Conservation (phyloP, 2,888 invertebrate genomes). For the Sinelater perroti region DNA sequence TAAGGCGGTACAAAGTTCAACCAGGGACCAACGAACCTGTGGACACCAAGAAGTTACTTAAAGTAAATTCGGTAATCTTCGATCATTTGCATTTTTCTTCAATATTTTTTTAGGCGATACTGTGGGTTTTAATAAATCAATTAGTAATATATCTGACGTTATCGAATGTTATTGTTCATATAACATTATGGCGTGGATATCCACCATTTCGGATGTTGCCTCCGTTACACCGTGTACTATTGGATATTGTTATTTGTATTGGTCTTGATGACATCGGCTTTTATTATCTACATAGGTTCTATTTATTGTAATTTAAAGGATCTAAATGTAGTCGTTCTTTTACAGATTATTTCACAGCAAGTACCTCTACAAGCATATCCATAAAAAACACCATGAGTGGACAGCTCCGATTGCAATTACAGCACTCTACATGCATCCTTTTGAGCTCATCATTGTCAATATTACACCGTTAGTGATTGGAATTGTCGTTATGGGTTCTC, state of each 20-base stretch:
- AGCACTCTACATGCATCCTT: slow-evolving; percentile 81
- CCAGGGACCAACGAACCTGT: slow-evolving; percentile 83
- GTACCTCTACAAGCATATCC: slow-evolving; percentile 79
- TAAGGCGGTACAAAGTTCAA: slow-evolving; percentile 83
- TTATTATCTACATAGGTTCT: slow-evolving; percentile 82
- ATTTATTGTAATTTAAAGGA: slow-evolving; percentile 4
- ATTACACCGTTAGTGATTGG: slow-evolving; percentile 79
- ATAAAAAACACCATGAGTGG: slow-evolving; percentile 90
- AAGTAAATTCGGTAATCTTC: slow-evolving; percentile 58
- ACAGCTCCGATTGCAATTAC: slow-evolving; percentile 86
- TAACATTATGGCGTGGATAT: slow-evolving; percentile 73
- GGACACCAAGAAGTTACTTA: slow-evolving; percentile 66
- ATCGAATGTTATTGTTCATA: slow-evolving; percentile 69
- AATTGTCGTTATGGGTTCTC: slow-evolving; percentile 76
- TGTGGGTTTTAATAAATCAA: slow-evolving; percentile 78
- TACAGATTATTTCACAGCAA: slow-evolving; percentile 76
- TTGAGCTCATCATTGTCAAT: slow-evolving; percentile 81
- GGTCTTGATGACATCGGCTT: slow-evolving; percentile 83
- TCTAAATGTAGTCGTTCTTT: slow-evolving; percentile 51
- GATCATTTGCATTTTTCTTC: neutral
- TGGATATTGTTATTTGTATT: slow-evolving; percentile 77
- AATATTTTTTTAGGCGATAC: slow-evolving; percentile 65
- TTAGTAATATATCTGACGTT: slow-evolving; percentile 74
- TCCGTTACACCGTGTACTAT: slow-evolving; percentile 79
- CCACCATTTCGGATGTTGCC: slow-evolving; percentile 74